phyloP scores from a whole-genome alignment of 2,888 invertebrate genomes.

The Cosmia trapezina region DNA sequence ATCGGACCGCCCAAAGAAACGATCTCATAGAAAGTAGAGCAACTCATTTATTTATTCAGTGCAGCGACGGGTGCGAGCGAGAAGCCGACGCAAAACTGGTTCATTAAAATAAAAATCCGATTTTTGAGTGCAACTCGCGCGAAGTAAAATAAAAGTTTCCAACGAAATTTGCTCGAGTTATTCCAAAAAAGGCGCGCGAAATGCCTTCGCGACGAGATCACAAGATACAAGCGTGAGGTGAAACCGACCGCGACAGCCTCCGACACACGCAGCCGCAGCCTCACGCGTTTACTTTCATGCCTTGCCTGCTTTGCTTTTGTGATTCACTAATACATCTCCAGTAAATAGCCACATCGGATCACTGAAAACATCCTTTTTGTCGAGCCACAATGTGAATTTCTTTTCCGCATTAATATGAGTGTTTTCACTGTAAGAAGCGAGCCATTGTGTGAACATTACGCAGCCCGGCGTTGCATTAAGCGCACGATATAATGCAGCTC shows the following conservation, averaged over 20 bases:
- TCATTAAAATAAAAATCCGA: slow-evolving; percentile 90
- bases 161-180: slow-evolving; percentile 90
- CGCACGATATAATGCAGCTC: slow-evolving; percentile 81
- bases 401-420: slow-evolving; percentile 77
- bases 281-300: slow-evolving; percentile 73
- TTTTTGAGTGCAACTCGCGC: slow-evolving; percentile 88
- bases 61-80: slow-evolving; percentile 86
- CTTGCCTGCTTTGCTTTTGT: slow-evolving; percentile 31
- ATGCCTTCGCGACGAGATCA: slow-evolving; percentile 85
- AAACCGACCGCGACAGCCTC: slow-evolving; percentile 87
- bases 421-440: slow-evolving; percentile 78
- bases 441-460: slow-evolving; percentile 83
- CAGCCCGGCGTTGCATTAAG: slow-evolving; percentile 81
- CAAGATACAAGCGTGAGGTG: slow-evolving; percentile 85
- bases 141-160: slow-evolving; percentile 88
- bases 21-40: slow-evolving; percentile 90
- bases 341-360: slow-evolving; percentile 23
- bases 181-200: slow-evolving; percentile 88
- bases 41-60: slow-evolving; percentile 90
- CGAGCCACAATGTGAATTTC: slow-evolving; percentile 69
- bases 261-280: slow-evolving; percentile 67
- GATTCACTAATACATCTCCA: slow-evolving; percentile 25
- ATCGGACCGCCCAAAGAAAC: slow-evolving; percentile 86
- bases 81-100: slow-evolving; percentile 85
- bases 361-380: slow-evolving; percentile 65